These are phyloP conservation scores for Muscicapa adusta DNA, from an alignment of 2,113 vertebrate species.

Conservation along the genomic window DNA sequence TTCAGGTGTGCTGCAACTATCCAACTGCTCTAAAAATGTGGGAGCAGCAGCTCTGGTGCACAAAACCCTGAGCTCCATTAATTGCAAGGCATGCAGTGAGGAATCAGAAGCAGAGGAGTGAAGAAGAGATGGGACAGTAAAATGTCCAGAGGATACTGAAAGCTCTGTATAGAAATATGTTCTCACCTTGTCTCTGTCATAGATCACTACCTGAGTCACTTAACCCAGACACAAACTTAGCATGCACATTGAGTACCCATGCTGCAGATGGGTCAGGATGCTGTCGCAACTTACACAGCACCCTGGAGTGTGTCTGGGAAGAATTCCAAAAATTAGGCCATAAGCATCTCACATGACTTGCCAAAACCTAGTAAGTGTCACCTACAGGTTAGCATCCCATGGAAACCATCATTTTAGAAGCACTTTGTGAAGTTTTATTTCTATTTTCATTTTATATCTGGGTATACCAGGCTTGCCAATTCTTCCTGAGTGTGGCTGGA, in stretches of 20 bases:
- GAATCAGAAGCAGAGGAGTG: not conserved
- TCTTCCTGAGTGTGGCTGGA: not conserved
- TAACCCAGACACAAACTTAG: not conserved
- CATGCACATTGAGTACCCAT: not conserved
- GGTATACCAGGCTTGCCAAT: rapidly evolving
- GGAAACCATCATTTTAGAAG: not conserved
- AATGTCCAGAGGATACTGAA: not conserved
- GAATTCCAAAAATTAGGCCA: not conserved
- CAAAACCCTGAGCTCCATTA: not conserved
- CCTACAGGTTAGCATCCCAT: not conserved
- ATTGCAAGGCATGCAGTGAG: not conserved
- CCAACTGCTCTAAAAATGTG: not conserved
- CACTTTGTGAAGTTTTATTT: not conserved
- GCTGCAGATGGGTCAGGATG: not conserved
- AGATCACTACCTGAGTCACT: not conserved
- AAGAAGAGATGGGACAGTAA: not conserved
- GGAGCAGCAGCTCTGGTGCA: not conserved
- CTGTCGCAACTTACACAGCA: not conserved
- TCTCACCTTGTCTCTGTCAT: not conserved
- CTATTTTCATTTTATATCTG: not conserved
- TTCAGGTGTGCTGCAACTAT: not conserved
- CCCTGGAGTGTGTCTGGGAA: not conserved
- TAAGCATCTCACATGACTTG: not conserved
- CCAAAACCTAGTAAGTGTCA: not conserved
- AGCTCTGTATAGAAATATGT: not conserved